These are phyloP conservation scores for Gavia stellata DNA, from an alignment of 2,113 vertebrate species.

Conservation along the genomic window DNA sequence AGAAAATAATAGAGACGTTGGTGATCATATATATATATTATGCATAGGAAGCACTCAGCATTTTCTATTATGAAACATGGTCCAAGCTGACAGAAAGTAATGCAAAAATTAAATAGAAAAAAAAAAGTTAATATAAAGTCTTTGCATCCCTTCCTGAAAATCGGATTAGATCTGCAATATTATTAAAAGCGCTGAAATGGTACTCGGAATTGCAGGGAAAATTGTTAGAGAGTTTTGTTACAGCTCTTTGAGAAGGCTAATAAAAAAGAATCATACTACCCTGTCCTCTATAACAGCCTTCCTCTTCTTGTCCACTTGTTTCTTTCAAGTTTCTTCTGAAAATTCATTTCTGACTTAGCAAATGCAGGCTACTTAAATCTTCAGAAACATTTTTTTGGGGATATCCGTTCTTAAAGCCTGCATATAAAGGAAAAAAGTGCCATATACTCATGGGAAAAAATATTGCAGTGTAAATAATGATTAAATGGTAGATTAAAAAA, in stretches of 20 bases:
- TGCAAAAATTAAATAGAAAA: neutral
- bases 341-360: neutral
- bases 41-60: neutral
- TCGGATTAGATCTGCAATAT: neutral
- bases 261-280: neutral
- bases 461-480: neutral
- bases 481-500: neutral
- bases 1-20: neutral
- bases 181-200: neutral
- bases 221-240: neutral
- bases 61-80: neutral
- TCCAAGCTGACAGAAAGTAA: neutral
- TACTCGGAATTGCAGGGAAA: neutral
- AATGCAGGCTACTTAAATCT: neutral
- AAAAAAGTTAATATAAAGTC: neutral
- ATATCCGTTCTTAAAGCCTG: neutral
- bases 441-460: neutral
- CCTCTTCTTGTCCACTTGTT: neutral
- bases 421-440: neutral
- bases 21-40: neutral
- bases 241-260: neutral
- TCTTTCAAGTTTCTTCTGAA: neutral
- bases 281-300: neutral
- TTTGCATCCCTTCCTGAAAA: neutral
- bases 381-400: neutral